Conservation (phyloP, 2,113 vertebrate species). For the Symphodus melops region DNA sequence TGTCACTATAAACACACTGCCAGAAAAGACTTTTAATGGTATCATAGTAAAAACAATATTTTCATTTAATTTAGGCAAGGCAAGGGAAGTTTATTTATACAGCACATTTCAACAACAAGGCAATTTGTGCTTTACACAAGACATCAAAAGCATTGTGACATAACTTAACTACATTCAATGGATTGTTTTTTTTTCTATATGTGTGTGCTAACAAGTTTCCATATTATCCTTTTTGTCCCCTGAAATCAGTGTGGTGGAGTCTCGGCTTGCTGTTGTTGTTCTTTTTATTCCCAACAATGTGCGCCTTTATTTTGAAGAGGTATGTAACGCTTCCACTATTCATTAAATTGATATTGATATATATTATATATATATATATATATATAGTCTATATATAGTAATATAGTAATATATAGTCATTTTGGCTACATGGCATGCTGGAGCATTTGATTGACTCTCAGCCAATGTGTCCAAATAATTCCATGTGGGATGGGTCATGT, state of each 20-base stretch:
- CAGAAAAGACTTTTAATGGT: constrained; percentile 50
- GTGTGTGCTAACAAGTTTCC: background rate
- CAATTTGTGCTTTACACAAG: no score
- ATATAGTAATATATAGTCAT: no score
- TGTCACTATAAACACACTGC: constrained; percentile 17
- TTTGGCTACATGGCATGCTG: no score
- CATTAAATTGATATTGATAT: no score
- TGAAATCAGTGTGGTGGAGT: constrained; percentile 50
- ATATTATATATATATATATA: no score
- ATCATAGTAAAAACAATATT: constrained; percentile 1
- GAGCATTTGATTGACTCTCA: no score
- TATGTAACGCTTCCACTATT: constrained; percentile 30
- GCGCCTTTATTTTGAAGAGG: constrained; percentile 68
- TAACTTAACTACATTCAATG: background rate
- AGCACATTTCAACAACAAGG: no score
- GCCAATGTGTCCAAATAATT: no score
- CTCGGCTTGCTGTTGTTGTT: constrained; percentile 55
- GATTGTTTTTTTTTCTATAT: background rate
- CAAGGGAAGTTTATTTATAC: no score
- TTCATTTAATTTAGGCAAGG: background rate
- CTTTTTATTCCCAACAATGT: constrained; percentile 45
- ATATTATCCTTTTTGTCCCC: background rate
- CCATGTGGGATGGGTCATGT: no score
- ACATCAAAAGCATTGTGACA: no score
- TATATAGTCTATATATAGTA: no score